A percentile compares a stretch with the other conserved stretches of the same genome.
Evolutionary conservation across 1,140 invertebrate genomes (phyloP).

Genomic region (Archivesica marissinica): DNA sequence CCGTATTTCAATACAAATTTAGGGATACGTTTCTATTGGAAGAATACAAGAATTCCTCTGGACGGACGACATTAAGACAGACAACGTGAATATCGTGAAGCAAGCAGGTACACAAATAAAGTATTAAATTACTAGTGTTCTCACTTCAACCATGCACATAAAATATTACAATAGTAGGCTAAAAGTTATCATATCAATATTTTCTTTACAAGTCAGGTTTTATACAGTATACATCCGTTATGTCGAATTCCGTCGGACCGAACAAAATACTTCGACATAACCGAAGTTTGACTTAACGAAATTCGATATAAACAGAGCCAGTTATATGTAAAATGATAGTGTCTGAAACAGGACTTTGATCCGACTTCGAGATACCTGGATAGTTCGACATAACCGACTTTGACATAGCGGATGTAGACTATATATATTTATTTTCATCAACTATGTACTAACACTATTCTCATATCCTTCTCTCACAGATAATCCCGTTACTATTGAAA

Average conservation of each 20-base stretch:
- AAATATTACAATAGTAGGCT: no score
- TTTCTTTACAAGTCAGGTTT: not conserved
- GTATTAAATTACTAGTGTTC: no score
- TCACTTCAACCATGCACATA: not conserved
- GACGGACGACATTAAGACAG: conserved; percentile 76
- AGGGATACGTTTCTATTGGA: conserved; percentile 73
- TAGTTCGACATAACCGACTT: no score
- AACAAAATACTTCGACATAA: not conserved
- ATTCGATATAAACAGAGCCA: no score
- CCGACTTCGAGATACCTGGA: no score
- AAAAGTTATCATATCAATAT: no score
- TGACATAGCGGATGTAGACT: no score
- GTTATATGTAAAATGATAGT: no score
- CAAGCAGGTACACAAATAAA: conserved; percentile 24
- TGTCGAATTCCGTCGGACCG: not conserved
- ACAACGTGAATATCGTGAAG: conserved; percentile 54
- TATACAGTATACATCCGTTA: not conserved
- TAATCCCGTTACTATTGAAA: conserved; percentile 62
- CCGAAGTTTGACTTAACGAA: no score
- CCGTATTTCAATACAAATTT: not conserved
- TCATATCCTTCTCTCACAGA: conserved; percentile 54
- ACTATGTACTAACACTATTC: no score
- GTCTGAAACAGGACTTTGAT: no score
- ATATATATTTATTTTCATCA: no score
- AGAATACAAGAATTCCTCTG: conserved; percentile 79